Evolutionary conservation across 2,888 invertebrate genomes (phyloP), one percentile per base, ranked within the genome.

Genomic region (Eilema depressum): DNA sequence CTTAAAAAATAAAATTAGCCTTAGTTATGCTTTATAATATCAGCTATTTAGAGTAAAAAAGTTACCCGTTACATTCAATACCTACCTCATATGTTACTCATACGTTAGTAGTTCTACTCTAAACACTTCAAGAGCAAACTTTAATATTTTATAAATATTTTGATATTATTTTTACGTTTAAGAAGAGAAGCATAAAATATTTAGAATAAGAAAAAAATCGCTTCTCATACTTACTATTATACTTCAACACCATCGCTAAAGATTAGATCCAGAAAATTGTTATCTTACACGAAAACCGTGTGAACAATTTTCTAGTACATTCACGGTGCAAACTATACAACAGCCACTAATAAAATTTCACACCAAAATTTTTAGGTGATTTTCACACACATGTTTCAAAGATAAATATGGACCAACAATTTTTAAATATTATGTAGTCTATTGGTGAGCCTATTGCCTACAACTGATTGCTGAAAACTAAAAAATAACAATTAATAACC

Each of bases 181-280:
- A 53, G 53, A 53, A n/a, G 0, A n/a, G n/a, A 1, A 14, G 17
- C 3, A 41, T 3, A 41, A 8, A 33, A 33, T 33, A 8, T 41
- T 41, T 4, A 12, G 37, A 33, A 33, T 8, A 33, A 33, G 8
- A 33, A 53, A 4, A n/a, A 10, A n/a, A n/a, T n/a, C 10, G 5
- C 7, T 47, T 20, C 20, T 47, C 2, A 7, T 10, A 53, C 30
- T 33, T 14, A 62, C 7, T 12, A n/a, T 62, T 12, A 41, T 20
- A 41, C 25, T 33, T 62, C 30, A 37, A 37, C 62, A 37, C 14
- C 23, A 25, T 25, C 3, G 25, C 25, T 63, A 37, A 41, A 63
- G 25, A 63, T 63, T 63, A 41, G 37, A 23, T 37, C 63, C 20
- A 41, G 37, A 63, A 63, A 63, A 63, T 26, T 41, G 20, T 41